These are phyloP conservation scores for Epinephelus coioides DNA, from an alignment of 2,797 vertebrate genomes.

Conservation along the genomic window DNA sequence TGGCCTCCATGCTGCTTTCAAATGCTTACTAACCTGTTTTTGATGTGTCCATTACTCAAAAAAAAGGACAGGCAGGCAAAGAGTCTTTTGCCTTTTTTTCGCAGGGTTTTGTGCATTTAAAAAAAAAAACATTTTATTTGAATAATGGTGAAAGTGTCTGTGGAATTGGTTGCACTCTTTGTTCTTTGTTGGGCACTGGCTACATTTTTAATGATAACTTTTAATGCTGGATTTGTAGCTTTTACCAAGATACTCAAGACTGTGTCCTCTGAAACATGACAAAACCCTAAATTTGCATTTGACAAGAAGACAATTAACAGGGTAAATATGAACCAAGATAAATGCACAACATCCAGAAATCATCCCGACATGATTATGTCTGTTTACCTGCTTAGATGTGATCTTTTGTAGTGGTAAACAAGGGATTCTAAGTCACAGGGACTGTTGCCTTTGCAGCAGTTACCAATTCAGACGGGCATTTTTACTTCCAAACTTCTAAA, in stretches of 20 bases:
- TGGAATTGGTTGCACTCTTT: background rate
- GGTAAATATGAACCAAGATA: constrained; percentile 22
- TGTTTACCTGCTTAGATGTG: constrained; percentile 66
- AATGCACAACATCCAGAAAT: constrained; percentile 49
- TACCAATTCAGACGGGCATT: constrained; percentile 76
- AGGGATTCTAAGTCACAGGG: constrained; percentile 55
- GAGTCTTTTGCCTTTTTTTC: too few species aligned
- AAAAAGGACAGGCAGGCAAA: too few species aligned
- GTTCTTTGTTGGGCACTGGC: background rate
- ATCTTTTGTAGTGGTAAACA: constrained; percentile 65
- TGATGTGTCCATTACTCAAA: too few species aligned
- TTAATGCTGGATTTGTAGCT: constrained; percentile 5
- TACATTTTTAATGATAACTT: constrained; percentile 1
- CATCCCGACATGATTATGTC: constrained; percentile 46
- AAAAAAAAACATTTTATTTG: too few species aligned
- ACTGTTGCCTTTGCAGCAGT: constrained; percentile 42
- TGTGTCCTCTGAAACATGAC: constrained; percentile 4
- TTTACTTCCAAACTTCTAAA: constrained; percentile 80
- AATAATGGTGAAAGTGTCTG: background rate
- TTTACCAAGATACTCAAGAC: background rate
- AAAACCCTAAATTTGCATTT: constrained; percentile 29
- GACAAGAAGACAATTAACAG: constrained; percentile 27
- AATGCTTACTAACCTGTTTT: too few species aligned
- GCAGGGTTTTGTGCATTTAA: too few species aligned
- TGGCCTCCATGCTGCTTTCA: too few species aligned